Percentiles rank a stretch among this genome's conserved stretches.
phyloP scores from a whole-genome alignment of 1,140 invertebrate species.

The Metaphire vulgaris region DNA sequence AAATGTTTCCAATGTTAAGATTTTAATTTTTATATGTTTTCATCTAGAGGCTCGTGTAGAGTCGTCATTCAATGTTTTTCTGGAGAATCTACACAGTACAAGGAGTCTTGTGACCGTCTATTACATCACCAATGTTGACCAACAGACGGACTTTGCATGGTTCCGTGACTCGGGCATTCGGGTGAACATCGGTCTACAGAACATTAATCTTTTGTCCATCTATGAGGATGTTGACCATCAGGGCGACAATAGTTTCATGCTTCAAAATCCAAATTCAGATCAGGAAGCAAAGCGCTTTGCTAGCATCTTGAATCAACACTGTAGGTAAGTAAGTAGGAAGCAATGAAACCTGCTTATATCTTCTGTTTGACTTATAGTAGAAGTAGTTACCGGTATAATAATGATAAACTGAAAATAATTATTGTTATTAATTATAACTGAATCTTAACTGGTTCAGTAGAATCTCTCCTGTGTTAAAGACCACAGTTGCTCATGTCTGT shows the following conservation, averaged over 20 bases:
- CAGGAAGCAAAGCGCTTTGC: background rate
- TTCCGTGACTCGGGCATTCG: conserved; percentile 18
- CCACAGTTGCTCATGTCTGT: too few relatives aligned
- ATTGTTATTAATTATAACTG: too few relatives aligned
- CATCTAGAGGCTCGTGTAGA: background rate
- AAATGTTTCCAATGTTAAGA: too few relatives aligned
- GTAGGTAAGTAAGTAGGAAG: background rate
- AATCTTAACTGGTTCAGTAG: too few relatives aligned
- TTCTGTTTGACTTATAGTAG: too few relatives aligned
- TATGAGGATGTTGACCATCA: conserved; percentile 10
- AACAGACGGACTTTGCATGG: conserved; percentile 18
- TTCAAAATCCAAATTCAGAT: background rate
- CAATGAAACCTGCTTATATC: too few relatives aligned
- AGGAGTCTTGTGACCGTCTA: conserved; percentile 6
- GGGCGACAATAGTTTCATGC: conserved; percentile 4
- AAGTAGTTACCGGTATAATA: too few relatives aligned
- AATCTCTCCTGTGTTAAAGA: too few relatives aligned
- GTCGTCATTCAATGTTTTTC: conserved; percentile 1
- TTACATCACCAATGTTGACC: conserved; percentile 6
- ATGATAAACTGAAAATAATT: too few relatives aligned
- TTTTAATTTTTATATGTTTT: too few relatives aligned
- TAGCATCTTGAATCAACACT: background rate
- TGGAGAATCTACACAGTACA: conserved; percentile 12
- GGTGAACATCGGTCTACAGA: conserved; percentile 12
- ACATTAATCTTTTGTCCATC: conserved; percentile 9